Evolutionary conservation across 92 coral and sea anemone species (phyloP).

Genomic region (Phenganax stokvisi): DNA sequence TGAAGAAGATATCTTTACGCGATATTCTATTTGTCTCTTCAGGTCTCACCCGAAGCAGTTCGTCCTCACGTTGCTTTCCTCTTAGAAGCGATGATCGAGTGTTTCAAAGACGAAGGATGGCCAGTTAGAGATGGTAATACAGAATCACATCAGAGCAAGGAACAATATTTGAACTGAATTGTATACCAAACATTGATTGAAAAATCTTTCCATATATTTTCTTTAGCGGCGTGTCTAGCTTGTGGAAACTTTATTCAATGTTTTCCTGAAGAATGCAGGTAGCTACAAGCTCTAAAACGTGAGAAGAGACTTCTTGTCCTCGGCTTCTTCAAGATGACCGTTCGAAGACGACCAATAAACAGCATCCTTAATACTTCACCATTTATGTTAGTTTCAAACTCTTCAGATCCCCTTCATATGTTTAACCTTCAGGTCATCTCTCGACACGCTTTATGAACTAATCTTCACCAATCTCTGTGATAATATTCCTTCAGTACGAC

Average conservation of each 20-base stretch:
- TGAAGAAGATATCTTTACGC: neutral
- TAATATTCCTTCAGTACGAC: conserved; percentile 93
- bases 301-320: neutral
- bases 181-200: neutral
- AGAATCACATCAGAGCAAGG: neutral
- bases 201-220: neutral
- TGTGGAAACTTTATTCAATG: conserved; percentile 95
- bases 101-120: conserved; percentile 98
- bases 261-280: conserved; percentile 92
- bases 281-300: neutral
- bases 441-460: conserved; percentile 78
- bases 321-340: no score
- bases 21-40: neutral
- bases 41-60: conserved; percentile 76
- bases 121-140: conserved; percentile 94
- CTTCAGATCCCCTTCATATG: no score
- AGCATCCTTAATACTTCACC: no score
- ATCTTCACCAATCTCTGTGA: conserved; percentile 88
- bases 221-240: conserved; percentile 92
- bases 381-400: no score
- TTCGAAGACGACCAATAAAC: no score
- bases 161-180: neutral
- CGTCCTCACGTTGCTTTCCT: conserved; percentile 64
- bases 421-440: conserved; percentile 48
- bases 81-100: conserved; percentile 71